Base-by-base conservation (phyloP, 2,113 vertebrate species). In the Ammospiza caudacuta region DNA sequence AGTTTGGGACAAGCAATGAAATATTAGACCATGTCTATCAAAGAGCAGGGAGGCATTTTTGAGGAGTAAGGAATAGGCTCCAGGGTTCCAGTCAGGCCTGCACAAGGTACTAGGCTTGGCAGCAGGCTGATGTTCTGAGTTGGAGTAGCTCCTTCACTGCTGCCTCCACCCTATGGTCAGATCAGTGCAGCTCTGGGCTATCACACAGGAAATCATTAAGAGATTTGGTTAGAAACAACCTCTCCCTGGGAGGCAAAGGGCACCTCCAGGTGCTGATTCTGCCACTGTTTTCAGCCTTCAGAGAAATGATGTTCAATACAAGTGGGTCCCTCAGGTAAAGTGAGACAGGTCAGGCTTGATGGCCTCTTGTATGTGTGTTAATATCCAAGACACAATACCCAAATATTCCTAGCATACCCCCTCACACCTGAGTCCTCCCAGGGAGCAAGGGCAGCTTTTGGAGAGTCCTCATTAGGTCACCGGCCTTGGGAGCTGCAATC, bases 401-500 rank as follows among this genome's bases (percentile, higher is more conserved):
- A 63, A 44, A 77, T 72, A 58, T 59, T 41, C 51, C 52, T 67
- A 39, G 46, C 64, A 68, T 74, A 58, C 63, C 29, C 39, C 39
- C 37, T 90, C 37, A 6, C 91, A 89, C 92, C 91, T 95, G 74
- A 84, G 87, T 87, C 80, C 83, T 94, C 43, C 52, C 46, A 64
- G 73, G 66, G 67, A 94, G 89, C 46, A 43, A 79, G 61, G 63
- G 51, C 67, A 81, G 89, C 87, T 96, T 85, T 77, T 74, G 75
- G 75, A 94, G 88, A 74, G 64, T 93, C 63, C 72, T 95, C 94
- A 90, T 95, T 96, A 97, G 97, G 97, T 97, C 97, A 95, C 85
- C 0, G 2, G 92, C 95, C 96, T 96, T 3, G 2, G 46, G 69
- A 97, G 82, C 84, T 1, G 22, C 83, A 88, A 93, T 96, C 64